Conservation (phyloP, 2,797 vertebrate species). For the Ptychobarbus kaznakovi region DNA sequence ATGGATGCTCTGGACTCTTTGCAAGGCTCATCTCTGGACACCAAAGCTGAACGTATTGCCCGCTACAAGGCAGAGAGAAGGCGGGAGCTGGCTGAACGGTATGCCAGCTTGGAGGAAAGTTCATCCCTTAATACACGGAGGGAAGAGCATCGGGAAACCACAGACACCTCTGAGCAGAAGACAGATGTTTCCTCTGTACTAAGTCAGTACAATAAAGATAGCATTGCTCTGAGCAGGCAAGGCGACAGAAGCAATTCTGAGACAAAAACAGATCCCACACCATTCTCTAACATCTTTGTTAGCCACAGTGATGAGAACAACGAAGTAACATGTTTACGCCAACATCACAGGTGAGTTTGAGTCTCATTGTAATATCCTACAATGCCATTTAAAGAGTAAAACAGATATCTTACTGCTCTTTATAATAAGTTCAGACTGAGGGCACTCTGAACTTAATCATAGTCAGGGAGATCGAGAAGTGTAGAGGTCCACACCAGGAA, state of each 20-base stretch:
- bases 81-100: constrained; percentile 80
- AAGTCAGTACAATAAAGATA: constrained; percentile 59
- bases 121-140: constrained; percentile 73
- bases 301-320: not conserved
- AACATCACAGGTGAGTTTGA: constrained; percentile 66
- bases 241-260: constrained; percentile 55
- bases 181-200: constrained; percentile 60
- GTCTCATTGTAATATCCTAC: not conserved
- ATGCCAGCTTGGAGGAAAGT: constrained; percentile 77
- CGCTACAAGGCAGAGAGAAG: constrained; percentile 84
- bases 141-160: constrained; percentile 68
- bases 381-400: not conserved
- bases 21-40: constrained; percentile 75
- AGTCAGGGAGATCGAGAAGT: not conserved
- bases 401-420: not conserved
- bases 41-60: constrained; percentile 84
- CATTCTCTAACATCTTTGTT: constrained; percentile 50
- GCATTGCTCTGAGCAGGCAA: constrained; percentile 60
- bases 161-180: constrained; percentile 60
- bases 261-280: constrained; percentile 40
- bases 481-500: constrained; percentile 32
- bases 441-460: not conserved
- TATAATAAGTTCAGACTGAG: not conserved
- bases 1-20: constrained; percentile 79
- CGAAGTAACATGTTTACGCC: constrained; percentile 21